These are phyloP conservation scores for Syrmaticus mikado DNA, from an alignment of 2,113 vertebrate species.

Conservation along the genomic window DNA sequence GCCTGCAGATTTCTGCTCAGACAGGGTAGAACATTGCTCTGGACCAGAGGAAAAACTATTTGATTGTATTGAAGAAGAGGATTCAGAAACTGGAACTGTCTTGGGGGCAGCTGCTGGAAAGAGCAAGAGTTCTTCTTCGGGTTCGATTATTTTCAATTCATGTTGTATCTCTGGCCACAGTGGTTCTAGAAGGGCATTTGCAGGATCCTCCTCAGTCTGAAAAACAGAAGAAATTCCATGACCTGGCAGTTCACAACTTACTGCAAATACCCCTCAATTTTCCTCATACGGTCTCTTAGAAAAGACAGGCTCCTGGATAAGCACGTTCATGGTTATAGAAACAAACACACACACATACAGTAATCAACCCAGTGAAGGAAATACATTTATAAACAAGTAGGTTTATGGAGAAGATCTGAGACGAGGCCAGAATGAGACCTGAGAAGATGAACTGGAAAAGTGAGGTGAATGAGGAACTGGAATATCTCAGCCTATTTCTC, in stretches of 20 bases:
- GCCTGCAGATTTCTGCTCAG: constrained; percentile 25
- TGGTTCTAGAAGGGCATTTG: constrained; percentile 54
- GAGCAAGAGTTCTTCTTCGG: constrained; percentile 81
- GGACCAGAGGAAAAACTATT: background rate
- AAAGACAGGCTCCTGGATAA: background rate
- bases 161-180: constrained; percentile 85
- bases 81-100: background rate
- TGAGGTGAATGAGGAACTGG: constrained; percentile 40
- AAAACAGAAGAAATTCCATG: constrained; percentile 58
- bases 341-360: background rate
- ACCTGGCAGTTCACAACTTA: background rate
- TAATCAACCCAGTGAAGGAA: background rate
- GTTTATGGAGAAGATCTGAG: background rate
- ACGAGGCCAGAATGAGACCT: background rate
- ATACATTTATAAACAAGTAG: background rate
- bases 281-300: background rate
- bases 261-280: background rate
- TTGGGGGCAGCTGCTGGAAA: constrained; percentile 17
- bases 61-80: background rate
- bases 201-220: constrained; percentile 76
- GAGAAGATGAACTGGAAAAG: background rate
- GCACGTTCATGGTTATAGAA: background rate
- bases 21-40: background rate
- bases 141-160: constrained; percentile 89
- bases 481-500: constrained; percentile 31